Evolutionary conservation across 2,888 invertebrate genomes (phyloP).

Genomic region (Anarsia innoxiella): DNA sequence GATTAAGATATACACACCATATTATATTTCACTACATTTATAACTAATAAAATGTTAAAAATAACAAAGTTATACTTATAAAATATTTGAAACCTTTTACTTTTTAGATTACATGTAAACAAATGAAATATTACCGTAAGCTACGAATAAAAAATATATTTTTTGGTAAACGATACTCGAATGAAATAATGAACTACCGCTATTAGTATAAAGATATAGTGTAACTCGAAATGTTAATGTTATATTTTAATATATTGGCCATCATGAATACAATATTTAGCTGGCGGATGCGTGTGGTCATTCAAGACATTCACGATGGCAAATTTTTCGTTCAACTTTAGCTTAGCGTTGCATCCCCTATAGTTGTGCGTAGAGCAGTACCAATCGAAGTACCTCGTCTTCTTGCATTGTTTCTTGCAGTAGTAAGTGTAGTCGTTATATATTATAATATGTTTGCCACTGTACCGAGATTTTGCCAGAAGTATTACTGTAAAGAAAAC

Average conservation of each 20-base stretch:
- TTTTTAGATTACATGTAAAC: too few relatives aligned
- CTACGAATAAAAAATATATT: too few relatives aligned
- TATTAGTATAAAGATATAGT: too few relatives aligned
- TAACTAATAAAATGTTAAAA: too few relatives aligned
- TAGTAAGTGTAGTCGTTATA: slow-evolving; percentile 58
- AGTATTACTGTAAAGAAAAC: slow-evolving; percentile 51
- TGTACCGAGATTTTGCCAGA: slow-evolving; percentile 52
- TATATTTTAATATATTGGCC: slow-evolving; percentile 47
- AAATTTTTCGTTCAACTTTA: slow-evolving; percentile 47
- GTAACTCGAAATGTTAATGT: too few relatives aligned
- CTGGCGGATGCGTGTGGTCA: slow-evolving; percentile 49
- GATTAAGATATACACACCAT: too few relatives aligned
- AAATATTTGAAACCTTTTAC: too few relatives aligned
- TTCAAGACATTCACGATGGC: slow-evolving; percentile 39
- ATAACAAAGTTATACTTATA: too few relatives aligned
- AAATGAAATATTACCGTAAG: too few relatives aligned
- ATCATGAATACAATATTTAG: slow-evolving; percentile 46
- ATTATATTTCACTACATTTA: too few relatives aligned
- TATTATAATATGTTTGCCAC: slow-evolving; percentile 52
- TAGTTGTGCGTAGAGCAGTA: slow-evolving; percentile 62
- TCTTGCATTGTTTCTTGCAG: slow-evolving; percentile 54
- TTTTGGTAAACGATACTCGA: too few relatives aligned
- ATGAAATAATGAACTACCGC: too few relatives aligned
- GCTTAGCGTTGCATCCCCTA: slow-evolving; percentile 54
- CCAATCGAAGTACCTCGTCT: slow-evolving; percentile 49